phyloP scores from a whole-genome alignment of 2,113 vertebrate genomes.

The Seriola dumerili region DNA sequence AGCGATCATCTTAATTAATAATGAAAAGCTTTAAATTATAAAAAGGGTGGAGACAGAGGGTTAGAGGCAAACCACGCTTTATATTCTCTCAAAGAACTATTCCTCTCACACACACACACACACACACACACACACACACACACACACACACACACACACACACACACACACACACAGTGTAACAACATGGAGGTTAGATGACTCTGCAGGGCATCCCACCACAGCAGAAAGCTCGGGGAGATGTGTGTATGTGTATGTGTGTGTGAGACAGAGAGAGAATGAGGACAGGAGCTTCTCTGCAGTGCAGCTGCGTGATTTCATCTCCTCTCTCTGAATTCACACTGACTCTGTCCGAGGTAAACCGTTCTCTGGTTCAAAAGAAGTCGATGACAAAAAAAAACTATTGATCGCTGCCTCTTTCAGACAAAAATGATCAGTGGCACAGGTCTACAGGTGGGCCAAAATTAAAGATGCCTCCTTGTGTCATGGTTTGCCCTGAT shows the following conservation, averaged over 20 bases:
- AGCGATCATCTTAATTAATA: slow-evolving; percentile 12
- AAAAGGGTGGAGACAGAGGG: not conserved
- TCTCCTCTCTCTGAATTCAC: not conserved
- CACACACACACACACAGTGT: slow-evolving; percentile 3
- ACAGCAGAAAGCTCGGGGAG: not conserved
- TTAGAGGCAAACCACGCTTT: not conserved
- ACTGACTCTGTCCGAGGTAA: not conserved
- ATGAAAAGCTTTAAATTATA: slow-evolving; percentile 21
- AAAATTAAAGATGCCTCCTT: too few relatives aligned
- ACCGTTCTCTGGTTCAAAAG: not conserved
- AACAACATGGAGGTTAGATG: slow-evolving; percentile 11
- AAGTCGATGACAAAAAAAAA: not conserved
- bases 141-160: not conserved
- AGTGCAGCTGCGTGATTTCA: slow-evolving; percentile 24
- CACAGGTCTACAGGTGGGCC: too few relatives aligned
- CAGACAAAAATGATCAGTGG: not conserved
- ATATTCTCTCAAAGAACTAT: slow-evolving; percentile 13
- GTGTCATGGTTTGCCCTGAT: too few relatives aligned
- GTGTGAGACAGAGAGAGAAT: not conserved
- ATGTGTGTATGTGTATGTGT: not conserved
- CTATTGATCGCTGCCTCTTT: not conserved
- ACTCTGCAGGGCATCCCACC: not conserved
- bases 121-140: slow-evolving; percentile 1
- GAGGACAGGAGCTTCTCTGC: slow-evolving; percentile 24
- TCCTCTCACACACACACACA: not conserved